phyloP scores from a whole-genome alignment of 2,797 vertebrate species.

The Huso huso region DNA sequence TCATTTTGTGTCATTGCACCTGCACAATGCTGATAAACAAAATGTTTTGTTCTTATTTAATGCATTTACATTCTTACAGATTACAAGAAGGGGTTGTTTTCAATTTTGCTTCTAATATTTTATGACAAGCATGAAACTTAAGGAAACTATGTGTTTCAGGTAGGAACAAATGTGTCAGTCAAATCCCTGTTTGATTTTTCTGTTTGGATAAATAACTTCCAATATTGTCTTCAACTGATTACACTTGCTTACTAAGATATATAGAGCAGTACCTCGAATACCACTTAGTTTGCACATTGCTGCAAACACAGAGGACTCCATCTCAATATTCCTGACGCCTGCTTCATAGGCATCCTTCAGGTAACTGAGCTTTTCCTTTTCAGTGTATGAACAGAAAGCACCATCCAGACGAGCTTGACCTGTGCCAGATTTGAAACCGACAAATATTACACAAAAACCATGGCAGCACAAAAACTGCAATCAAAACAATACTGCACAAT shows the following conservation, averaged over 20 bases:
- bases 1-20: no score
- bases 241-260: no score
- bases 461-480: no score
- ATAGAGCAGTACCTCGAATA: constrained; percentile 61
- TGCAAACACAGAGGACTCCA: constrained; percentile 87
- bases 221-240: background rate
- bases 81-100: background rate
- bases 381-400: constrained; percentile 79
- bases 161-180: background rate
- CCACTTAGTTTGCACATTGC: constrained; percentile 81
- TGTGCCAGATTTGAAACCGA: constrained; percentile 28
- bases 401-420: constrained; percentile 92
- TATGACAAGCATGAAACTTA: background rate
- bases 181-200: background rate
- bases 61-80: no score
- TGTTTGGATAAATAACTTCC: background rate
- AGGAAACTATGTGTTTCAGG: background rate
- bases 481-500: no score
- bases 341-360: constrained; percentile 66
- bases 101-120: no score
- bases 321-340: constrained; percentile 86
- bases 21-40: no score
- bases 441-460: no score
- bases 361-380: constrained; percentile 81
- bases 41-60: no score